Conservation (phyloP, 2,888 invertebrate genomes). For the Tiliacea aurago region DNA sequence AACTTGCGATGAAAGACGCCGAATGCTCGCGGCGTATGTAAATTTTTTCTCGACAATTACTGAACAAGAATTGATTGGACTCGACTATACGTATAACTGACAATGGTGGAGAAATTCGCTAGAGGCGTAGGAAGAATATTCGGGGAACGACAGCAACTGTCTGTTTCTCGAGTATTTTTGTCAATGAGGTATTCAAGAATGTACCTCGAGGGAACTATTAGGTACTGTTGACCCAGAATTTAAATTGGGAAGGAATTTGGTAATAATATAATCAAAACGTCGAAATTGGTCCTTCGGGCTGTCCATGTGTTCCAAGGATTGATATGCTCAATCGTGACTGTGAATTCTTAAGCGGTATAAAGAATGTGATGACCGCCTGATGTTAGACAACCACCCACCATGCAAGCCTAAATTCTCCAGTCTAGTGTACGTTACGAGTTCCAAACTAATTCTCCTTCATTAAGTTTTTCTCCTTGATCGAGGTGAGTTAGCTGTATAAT, state of each 20-base stretch:
- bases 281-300: slow-evolving; percentile 41
- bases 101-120: slow-evolving; percentile 51
- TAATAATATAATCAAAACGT: slow-evolving; percentile 28
- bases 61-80: slow-evolving; percentile 64
- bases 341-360: slow-evolving; percentile 14
- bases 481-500: no score
- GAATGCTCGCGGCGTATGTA: slow-evolving; percentile 69
- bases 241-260: slow-evolving; percentile 30
- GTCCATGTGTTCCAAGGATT: slow-evolving; percentile 3
- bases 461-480: no score
- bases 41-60: slow-evolving; percentile 69
- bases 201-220: slow-evolving; percentile 62
- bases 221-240: slow-evolving; percentile 46
- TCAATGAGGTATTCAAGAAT: slow-evolving; percentile 26
- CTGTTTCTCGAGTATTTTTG: slow-evolving; percentile 31
- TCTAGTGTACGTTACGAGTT: no score
- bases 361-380: neutral
- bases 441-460: no score
- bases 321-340: neutral
- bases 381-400: neutral
- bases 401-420: neutral
- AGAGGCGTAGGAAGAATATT: slow-evolving; percentile 52
- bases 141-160: slow-evolving; percentile 22
- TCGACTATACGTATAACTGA: slow-evolving; percentile 43
- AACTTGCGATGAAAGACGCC: slow-evolving; percentile 71